Evolutionary conservation across 2,113 vertebrate genomes (phyloP).

Genomic region (Neoarius graeffei): DNA sequence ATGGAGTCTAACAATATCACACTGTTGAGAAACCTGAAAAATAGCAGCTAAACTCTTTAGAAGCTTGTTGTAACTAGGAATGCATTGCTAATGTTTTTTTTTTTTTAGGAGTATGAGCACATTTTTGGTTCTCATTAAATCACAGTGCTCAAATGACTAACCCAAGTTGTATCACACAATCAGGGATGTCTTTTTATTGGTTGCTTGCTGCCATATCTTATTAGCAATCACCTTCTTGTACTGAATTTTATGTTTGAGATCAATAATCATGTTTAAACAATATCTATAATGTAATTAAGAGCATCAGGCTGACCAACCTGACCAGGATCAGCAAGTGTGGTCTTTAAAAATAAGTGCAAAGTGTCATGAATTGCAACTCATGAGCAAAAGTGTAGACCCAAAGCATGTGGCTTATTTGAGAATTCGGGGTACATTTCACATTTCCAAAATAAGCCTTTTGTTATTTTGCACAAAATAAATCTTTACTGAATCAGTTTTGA

Average conservation of each 20-base stretch:
- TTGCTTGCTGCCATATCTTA: neutral
- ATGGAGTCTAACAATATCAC: neutral
- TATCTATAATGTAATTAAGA: neutral
- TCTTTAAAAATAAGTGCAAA: no score
- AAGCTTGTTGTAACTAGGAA: neutral
- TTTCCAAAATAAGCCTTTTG: no score
- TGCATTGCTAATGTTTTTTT: neutral
- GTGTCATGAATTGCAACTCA: neutral
- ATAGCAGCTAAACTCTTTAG: neutral
- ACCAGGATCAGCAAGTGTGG: no score
- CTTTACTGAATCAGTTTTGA: no score
- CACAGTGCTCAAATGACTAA: neutral
- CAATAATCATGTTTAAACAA: no score
- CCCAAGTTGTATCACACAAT: neutral
- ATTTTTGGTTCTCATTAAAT: neutral
- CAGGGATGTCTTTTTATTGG: neutral
- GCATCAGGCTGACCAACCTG: neutral
- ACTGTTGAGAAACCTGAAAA: constrained; percentile 11
- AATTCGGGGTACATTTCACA: no score
- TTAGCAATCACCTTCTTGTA: neutral
- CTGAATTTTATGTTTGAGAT: no score
- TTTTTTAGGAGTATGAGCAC: neutral
- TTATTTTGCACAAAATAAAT: no score
- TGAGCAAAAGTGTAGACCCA: neutral
- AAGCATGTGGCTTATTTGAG: no score